Evolutionary conservation across 1,140 invertebrate species (phyloP).

Genomic region (Anthonomus grandis): DNA sequence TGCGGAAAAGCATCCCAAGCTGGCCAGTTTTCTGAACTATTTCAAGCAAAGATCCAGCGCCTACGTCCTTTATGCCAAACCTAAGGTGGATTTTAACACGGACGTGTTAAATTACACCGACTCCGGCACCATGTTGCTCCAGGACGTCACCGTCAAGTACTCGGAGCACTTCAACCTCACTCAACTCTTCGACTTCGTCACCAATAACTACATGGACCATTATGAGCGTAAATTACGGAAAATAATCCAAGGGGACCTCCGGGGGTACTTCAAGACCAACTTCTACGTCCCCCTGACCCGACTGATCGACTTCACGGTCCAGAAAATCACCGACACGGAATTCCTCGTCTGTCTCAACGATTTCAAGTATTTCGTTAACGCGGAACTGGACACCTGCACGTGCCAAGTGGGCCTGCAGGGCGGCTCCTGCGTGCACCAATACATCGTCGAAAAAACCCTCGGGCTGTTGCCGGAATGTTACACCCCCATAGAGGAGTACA

Average conservation of each 20-base stretch:
- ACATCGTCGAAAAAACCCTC: conserved; percentile 14
- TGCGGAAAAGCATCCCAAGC: conserved; percentile 11
- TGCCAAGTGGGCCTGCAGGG: conserved; percentile 12
- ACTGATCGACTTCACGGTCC: conserved; percentile 2
- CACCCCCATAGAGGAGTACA: conserved; percentile 5
- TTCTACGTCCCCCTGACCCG: conserved; percentile 10
- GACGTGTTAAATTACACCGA: conserved; percentile 17
- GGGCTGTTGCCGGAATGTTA: conserved; percentile 14
- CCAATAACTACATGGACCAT: conserved; percentile 7
- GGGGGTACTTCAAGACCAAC: conserved; percentile 17
- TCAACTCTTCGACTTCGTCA: conserved; percentile 13
- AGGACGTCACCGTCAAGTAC: conserved; percentile 13
- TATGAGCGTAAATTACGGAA: conserved; percentile 15
- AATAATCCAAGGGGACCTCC: conserved; percentile 10
- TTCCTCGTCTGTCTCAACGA: conserved; percentile 6
- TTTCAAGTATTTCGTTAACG: conserved; percentile 9
- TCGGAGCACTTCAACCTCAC: conserved; percentile 9
- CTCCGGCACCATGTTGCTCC: conserved; percentile 10
- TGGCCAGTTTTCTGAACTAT: conserved; percentile 5
- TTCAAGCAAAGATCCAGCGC: conserved; percentile 2
- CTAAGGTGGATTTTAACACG: conserved; percentile 12
- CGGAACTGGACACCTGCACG: conserved; percentile 18
- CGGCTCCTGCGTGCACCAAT: conserved; percentile 13
- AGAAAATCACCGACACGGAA: conserved; percentile 9
- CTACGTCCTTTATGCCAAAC: conserved; percentile 9